Conservation (phyloP, 2,888 invertebrate species). For the Sesia apiformis region DNA sequence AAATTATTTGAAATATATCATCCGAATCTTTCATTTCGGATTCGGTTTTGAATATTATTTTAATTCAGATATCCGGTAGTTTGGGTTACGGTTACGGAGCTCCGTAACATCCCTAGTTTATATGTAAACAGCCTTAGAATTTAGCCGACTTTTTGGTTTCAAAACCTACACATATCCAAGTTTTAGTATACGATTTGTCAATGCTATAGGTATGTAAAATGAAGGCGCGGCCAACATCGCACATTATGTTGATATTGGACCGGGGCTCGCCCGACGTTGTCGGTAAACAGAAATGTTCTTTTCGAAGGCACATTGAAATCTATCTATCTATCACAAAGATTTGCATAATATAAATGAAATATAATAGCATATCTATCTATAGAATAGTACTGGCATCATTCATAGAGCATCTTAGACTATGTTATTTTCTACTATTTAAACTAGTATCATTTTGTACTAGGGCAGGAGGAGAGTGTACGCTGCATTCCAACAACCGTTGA, state of each 20-base stretch:
- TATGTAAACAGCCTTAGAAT: background rate
- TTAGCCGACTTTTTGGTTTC: background rate
- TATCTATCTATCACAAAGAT: background rate
- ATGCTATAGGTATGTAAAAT: conserved; percentile 17
- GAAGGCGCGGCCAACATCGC: conserved; percentile 18
- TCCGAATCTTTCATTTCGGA: too few relatives aligned
- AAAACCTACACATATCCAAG: background rate
- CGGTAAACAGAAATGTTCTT: conserved; percentile 3
- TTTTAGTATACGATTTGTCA: background rate
- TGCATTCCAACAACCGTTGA: too few relatives aligned
- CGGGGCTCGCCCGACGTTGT: conserved; percentile 14
- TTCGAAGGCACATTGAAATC: background rate
- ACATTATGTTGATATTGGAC: conserved; percentile 5
- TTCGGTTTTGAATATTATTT: too few relatives aligned
- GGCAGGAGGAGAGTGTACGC: too few relatives aligned
- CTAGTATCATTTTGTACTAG: background rate
- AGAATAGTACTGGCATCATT: too few relatives aligned
- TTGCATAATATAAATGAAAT: background rate
- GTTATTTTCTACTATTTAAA: background rate
- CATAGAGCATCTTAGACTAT: too few relatives aligned
- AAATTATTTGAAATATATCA: too few relatives aligned
- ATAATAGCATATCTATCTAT: too few relatives aligned
- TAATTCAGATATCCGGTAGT: too few relatives aligned
- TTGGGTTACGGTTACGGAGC: too few relatives aligned
- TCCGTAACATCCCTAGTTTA: background rate